Percentiles rank a stretch among this genome's conserved stretches.
These are phyloP conservation scores for Nycteola revayana DNA, from an alignment of 2,888 invertebrate genomes.

Conservation along the genomic window DNA sequence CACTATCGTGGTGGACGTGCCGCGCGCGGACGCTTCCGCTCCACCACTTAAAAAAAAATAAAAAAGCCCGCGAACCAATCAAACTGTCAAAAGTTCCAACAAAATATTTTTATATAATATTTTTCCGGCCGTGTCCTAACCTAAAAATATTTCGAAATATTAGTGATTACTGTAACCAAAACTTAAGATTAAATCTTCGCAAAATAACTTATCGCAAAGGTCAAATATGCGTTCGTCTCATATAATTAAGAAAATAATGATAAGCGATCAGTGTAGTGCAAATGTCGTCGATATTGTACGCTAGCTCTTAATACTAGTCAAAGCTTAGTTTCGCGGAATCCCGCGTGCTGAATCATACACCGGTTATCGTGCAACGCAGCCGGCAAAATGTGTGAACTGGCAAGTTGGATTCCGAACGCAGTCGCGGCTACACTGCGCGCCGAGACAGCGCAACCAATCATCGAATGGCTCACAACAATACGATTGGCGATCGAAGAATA, in stretches of 20 bases:
- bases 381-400: constrained; percentile 66
- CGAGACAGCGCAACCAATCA: constrained; percentile 58
- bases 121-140: no score
- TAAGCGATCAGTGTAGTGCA: constrained; percentile 74
- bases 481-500: constrained; percentile 70
- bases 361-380: constrained; percentile 67
- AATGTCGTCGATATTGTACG: constrained; percentile 62
- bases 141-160: no score
- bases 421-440: constrained; percentile 69
- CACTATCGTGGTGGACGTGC: constrained; percentile 68
- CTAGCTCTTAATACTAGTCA: constrained; percentile 42
- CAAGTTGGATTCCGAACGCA: constrained; percentile 78
- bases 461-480: constrained; percentile 69
- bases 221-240: constrained; percentile 51
- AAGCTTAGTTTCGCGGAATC: constrained; percentile 69
- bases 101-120: constrained; percentile 4
- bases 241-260: constrained; percentile 64
- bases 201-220: constrained; percentile 44
- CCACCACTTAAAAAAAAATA: constrained; percentile 40
- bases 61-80: constrained; percentile 58
- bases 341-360: constrained; percentile 73
- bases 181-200: neutral
- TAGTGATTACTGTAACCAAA: neutral
- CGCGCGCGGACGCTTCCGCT: constrained; percentile 73
- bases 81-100: constrained; percentile 20